Evolutionary conservation across 2,113 vertebrate species (phyloP), one percentile per base, ranked within the genome.

Genomic region (Leptodactylus fuscus): DNA sequence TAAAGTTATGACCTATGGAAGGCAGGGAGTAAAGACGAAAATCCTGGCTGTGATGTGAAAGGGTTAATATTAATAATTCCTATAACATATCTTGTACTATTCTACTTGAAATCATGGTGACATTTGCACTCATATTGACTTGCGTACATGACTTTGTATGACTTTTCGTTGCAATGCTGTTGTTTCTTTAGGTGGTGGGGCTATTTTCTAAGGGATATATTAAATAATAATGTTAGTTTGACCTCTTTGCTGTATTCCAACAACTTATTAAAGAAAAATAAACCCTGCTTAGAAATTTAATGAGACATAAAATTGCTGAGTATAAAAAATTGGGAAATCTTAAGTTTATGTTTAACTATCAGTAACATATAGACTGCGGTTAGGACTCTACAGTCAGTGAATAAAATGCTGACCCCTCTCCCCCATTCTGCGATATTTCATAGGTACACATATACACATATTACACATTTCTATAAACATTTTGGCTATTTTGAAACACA

Each of bases 151-250:
- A 10, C 38, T 44, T 44, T 44, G 9, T 29, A 36, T 27, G 5
- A 60, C 34, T 36, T 41, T n/a, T 60, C 62, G n/a, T 46, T 46
- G 20, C 5, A 29, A 65, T 4, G 9, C 29, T 65, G 11, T 16
- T 81, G 80, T 81, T 67, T 81, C 58, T 81, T 81, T 81, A 81
- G 80, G 55, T 62, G n/a, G n/a, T 69, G 20, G 20, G 29, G 44
- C 44, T 48, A 67, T 32, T 69, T 69, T 49, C 24, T 34, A 69
- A 65, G 20, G 80, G 44, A 69, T 48, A 81, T n/a, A 36, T 62
- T 12, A 65, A 48, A 81, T 69, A 29, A 81, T 48, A 81, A 69
- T 81, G 44, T 67, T 81, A 67, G 48, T 81, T 81, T 81, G 27
- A 81, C 24, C 44, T 44, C 10, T 27, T 65, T 51, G 24, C 27